Conservation (phyloP, 2,113 vertebrate species). For the Tor tambroides region DNA sequence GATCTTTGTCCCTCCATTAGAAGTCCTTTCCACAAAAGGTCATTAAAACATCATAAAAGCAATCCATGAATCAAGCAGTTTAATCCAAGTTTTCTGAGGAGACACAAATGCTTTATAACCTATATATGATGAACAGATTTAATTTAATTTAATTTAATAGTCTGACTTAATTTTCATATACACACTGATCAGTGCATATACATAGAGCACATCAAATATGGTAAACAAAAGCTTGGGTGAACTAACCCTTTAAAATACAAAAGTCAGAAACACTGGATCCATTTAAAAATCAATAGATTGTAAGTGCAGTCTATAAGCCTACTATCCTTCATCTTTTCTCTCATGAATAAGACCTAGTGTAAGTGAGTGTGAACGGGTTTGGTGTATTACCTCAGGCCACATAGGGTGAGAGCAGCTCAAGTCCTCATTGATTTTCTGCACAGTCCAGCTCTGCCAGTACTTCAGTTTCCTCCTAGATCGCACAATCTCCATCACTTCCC, state of each 20-base stretch:
- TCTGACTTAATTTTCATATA: neutral
- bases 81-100: neutral
- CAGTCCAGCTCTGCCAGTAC: slow-evolving; percentile 61
- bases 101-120: neutral
- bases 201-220: neutral
- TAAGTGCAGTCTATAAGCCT: neutral
- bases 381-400: slow-evolving; percentile 72
- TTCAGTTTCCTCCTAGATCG: slow-evolving; percentile 62
- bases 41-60: neutral
- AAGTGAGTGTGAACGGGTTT: neutral
- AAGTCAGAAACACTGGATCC: neutral
- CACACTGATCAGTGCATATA: neutral
- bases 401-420: slow-evolving; percentile 68
- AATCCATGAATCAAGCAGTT: neutral
- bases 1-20: neutral
- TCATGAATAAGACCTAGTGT: neutral
- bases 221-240: neutral
- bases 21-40: neutral
- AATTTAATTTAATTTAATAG: neutral
- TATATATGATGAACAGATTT: neutral
- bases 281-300: neutral
- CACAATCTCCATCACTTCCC: slow-evolving; percentile 68
- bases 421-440: slow-evolving; percentile 63
- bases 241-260: neutral
- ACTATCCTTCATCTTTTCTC: neutral